Evolutionary conservation across 2,797 vertebrate genomes (phyloP).

Genomic region (Busarellus nigricollis): DNA sequence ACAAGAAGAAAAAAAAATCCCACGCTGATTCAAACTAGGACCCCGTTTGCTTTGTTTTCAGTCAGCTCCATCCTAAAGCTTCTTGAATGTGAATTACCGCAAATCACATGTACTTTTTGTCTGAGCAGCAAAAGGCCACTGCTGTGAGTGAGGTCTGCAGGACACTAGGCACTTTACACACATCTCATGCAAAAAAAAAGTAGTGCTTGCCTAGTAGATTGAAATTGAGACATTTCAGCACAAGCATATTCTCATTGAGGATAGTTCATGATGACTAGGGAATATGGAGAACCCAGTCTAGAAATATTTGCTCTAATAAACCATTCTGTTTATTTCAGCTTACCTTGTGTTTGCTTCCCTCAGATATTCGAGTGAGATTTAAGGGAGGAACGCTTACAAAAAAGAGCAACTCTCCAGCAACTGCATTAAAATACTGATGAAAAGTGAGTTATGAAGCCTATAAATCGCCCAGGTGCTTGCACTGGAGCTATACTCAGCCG

Average conservation of each 20-base stretch:
- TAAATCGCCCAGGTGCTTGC: neutral
- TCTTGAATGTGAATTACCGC: neutral
- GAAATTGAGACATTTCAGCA: neutral
- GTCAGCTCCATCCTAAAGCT: neutral
- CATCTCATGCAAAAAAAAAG: neutral
- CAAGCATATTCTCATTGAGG: neutral
- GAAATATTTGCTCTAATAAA: constrained; percentile 30
- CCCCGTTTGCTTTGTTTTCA: neutral
- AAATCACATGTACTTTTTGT: neutral
- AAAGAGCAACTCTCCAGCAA: neutral
- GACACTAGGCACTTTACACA: neutral
- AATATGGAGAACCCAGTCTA: neutral
- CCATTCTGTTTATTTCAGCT: neutral
- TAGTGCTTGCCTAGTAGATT: neutral
- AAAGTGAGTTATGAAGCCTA: neutral
- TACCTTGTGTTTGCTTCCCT: constrained; percentile 12
- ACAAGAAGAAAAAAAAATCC: neutral
- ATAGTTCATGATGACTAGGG: neutral
- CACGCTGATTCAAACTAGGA: rapidly evolving
- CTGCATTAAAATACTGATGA: neutral
- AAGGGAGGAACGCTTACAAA: neutral
- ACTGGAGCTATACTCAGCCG: neutral
- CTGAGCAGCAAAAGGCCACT: neutral
- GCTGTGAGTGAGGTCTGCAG: neutral
- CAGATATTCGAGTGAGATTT: neutral